Evolutionary conservation across 2,888 invertebrate species (phyloP).

Genomic region (Calameuta filiformis): DNA sequence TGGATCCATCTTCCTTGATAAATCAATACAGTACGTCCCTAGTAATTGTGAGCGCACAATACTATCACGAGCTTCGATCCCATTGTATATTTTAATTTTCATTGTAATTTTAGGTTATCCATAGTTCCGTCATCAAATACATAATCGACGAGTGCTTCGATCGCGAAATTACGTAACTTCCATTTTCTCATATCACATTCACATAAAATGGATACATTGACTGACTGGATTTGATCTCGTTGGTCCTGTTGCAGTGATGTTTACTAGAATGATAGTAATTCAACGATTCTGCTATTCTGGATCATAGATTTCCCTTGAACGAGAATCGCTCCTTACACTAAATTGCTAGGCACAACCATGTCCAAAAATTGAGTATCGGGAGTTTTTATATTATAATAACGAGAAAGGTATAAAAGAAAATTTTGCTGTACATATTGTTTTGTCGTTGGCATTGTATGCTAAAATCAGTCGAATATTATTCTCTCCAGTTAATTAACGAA

Average conservation of each 20-base stretch:
- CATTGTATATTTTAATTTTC: neutral
- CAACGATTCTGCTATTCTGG: too few species aligned
- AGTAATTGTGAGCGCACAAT: neutral
- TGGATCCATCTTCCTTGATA: neutral
- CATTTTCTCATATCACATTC: neutral
- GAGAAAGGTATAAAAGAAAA: too few species aligned
- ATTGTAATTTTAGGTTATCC: neutral
- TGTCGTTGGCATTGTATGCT: too few species aligned
- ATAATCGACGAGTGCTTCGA: neutral
- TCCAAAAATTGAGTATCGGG: too few species aligned
- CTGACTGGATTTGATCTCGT: neutral
- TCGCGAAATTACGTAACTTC: neutral
- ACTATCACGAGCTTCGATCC: neutral
- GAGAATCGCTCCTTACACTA: too few species aligned
- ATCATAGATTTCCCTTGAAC: too few species aligned
- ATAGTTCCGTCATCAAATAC: neutral
- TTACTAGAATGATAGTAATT: neutral
- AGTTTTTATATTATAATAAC: too few species aligned
- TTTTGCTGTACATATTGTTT: too few species aligned
- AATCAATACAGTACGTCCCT: neutral
- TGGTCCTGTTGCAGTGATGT: neutral
- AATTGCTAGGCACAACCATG: too few species aligned
- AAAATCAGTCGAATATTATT: neutral
- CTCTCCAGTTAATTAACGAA: neutral
- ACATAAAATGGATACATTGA: neutral